Base-by-base conservation (phyloP, 2,113 vertebrate genomes). In the Ifrita kowaldi region DNA sequence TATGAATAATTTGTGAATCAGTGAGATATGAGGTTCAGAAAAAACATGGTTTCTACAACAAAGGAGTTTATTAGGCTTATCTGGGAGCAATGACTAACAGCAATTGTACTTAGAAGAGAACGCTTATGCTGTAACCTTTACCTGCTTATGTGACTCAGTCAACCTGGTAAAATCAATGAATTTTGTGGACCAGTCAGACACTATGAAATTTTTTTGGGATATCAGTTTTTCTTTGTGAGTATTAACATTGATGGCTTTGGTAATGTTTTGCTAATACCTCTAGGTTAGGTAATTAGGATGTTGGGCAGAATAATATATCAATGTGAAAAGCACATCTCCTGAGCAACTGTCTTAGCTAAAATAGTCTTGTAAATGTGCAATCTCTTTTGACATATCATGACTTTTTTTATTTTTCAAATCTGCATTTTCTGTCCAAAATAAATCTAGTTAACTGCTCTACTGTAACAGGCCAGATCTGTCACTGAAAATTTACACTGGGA, bases 371-470 rank as follows among this genome's bases (percentile, higher is more conserved):
- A 93, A 95, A 95, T 74, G 53, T 47, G 84, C 20, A 73, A 81
- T 91, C 90, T 95, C 67, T 97, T 96, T 95, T 90, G 69, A 97
- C 49, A 95, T 95, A 44, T 97, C 50, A 91, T 90, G 88, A 82
- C 69, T 96, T 87, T 95, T 71, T 86, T 78, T 89, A 35, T 56
- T 87, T 87, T 95, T 95, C 85, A 97, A 96, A 97, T 97, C 62
- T 97, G 83, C 75, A 94, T 97, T 98, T 97, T 97, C 92, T 93
- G 79, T 95, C 64, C 90, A 93, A 95, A 97, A 98, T 98, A 98
- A 98, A 98, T 98, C 97, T 98, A 94, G 69, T 97, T 98, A 98
- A 98, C 96, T 96, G 87, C 85, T 96, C 32, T 82, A 94, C 90
- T 97, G 87, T 95, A 97, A 96, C 97, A 86, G 86, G 47, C 94